Percentiles rank a stretch among this genome's conserved stretches.
phyloP scores from a whole-genome alignment of 2,113 vertebrate species.

The Chaenogobius annularis region DNA sequence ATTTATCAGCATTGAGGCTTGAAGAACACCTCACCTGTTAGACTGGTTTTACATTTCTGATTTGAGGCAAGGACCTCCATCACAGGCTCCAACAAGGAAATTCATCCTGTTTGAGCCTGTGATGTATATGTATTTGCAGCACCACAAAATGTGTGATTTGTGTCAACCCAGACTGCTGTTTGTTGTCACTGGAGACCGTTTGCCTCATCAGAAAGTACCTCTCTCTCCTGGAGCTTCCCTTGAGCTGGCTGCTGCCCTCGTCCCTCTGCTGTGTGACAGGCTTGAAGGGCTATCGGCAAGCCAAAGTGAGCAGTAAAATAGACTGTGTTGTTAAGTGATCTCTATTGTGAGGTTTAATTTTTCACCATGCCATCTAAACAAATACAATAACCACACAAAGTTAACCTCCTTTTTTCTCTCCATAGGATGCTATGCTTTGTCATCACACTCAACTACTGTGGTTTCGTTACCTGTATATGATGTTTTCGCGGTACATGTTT shows the following conservation, averaged over 20 bases:
- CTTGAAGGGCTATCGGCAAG: slow-evolving; percentile 76
- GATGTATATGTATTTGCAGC: not conserved
- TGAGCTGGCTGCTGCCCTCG: slow-evolving; percentile 78
- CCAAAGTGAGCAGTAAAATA: slow-evolving; percentile 79
- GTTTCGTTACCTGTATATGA: slow-evolving; percentile 88
- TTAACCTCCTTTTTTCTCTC: slow-evolving; percentile 11
- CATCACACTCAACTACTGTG: slow-evolving; percentile 90
- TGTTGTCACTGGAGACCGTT: slow-evolving; percentile 83
- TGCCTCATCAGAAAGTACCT: slow-evolving; percentile 87
- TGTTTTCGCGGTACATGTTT: slow-evolving; percentile 90
- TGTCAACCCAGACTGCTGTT: slow-evolving; percentile 76
- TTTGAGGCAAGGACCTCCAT: not conserved
- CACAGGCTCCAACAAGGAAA: not conserved
- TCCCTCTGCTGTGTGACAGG: slow-evolving; percentile 79
- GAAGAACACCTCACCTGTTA: slow-evolving; percentile 8
- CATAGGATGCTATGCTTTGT: slow-evolving; percentile 87
- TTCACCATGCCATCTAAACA: not conserved
- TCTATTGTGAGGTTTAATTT: not conserved
- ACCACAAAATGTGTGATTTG: not conserved
- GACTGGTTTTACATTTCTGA: slow-evolving; percentile 1
- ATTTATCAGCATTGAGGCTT: not conserved
- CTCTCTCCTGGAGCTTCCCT: slow-evolving; percentile 84
- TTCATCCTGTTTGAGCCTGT: too few relatives aligned
- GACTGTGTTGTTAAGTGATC: slow-evolving; percentile 9
- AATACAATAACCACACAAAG: not conserved